Evolutionary conservation across 1,140 invertebrate genomes (phyloP).

Genomic region (Calephelis virginiensis): DNA sequence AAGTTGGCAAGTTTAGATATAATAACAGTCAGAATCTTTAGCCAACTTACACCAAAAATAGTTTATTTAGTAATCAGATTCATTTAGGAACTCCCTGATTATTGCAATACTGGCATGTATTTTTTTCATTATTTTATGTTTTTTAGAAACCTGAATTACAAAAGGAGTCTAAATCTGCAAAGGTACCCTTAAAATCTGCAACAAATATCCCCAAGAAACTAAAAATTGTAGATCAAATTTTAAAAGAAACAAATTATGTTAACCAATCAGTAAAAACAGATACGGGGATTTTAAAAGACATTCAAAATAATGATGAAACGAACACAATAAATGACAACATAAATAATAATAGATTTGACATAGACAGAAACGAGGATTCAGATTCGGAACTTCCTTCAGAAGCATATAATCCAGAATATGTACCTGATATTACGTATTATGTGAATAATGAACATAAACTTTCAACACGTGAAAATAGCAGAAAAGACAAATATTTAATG

Average conservation of each 20-base stretch:
- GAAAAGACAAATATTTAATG: not conserved
- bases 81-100: too few species aligned
- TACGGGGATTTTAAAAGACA: not conserved
- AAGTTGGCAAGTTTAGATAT: too few species aligned
- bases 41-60: too few species aligned
- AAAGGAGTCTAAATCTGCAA: not conserved
- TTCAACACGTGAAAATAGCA: not conserved
- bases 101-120: too few species aligned
- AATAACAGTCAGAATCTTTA: too few species aligned
- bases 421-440: not conserved
- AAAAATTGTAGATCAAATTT: slow-evolving; percentile 18
- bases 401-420: not conserved
- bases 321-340: not conserved
- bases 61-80: too few species aligned
- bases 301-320: not conserved
- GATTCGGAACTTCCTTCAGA: not conserved
- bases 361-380: not conserved
- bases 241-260: slow-evolving; percentile 2
- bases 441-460: not conserved
- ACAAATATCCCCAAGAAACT: not conserved
- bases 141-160: not conserved
- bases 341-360: not conserved
- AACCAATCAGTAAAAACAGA: not conserved
- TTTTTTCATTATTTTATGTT: not conserved
- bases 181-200: not conserved